These are phyloP conservation scores for Trichogramma dendrolimi DNA, from an alignment of 2,888 invertebrate species.

Conservation along the genomic window DNA sequence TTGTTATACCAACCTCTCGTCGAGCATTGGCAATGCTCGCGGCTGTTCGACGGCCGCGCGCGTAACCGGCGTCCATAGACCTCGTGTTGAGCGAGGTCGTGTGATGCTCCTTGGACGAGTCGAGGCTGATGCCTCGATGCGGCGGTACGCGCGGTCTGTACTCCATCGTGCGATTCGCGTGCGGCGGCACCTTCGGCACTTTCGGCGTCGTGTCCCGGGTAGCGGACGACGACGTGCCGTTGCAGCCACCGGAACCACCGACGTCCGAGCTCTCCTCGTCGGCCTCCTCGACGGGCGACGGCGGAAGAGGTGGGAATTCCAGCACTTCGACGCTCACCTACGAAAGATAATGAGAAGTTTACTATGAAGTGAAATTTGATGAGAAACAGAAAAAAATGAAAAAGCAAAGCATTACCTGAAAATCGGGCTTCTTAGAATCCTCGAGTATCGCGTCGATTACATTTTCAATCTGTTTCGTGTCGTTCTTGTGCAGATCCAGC, in stretches of 20 bases:
- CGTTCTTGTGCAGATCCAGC: constrained; percentile 51
- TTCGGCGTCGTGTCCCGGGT: constrained; percentile 50
- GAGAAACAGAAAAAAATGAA: too few species aligned
- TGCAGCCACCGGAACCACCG: constrained; percentile 38
- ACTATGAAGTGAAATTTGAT: not conserved
- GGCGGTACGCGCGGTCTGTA: constrained; percentile 67
- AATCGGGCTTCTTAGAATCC: constrained; percentile 51
- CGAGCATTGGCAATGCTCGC: constrained; percentile 43
- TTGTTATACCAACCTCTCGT: constrained; percentile 46
- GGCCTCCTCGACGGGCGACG: constrained; percentile 77
- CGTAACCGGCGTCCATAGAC: constrained; percentile 80
- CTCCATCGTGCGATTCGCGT: constrained; percentile 46
- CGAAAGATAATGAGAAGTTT: not conserved
- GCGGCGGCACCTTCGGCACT: constrained; percentile 36
- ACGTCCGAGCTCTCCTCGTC: constrained; percentile 71
- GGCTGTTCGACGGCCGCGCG: constrained; percentile 45
- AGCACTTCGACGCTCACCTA: constrained; percentile 62
- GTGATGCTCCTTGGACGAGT: constrained; percentile 45
- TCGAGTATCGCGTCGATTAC: constrained; percentile 51
- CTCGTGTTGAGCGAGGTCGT: constrained; percentile 72
- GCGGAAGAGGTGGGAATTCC: constrained; percentile 75
- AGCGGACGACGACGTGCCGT: constrained; percentile 51
- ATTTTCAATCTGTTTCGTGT: constrained; percentile 52
- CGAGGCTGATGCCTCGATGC: constrained; percentile 59
- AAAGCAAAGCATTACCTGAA: constrained; percentile 43